A percentile compares a stretch with the other conserved stretches of the same genome.
Evolutionary conservation across 1,140 invertebrate genomes (phyloP).

Genomic region (Drosophila seguyi): DNA sequence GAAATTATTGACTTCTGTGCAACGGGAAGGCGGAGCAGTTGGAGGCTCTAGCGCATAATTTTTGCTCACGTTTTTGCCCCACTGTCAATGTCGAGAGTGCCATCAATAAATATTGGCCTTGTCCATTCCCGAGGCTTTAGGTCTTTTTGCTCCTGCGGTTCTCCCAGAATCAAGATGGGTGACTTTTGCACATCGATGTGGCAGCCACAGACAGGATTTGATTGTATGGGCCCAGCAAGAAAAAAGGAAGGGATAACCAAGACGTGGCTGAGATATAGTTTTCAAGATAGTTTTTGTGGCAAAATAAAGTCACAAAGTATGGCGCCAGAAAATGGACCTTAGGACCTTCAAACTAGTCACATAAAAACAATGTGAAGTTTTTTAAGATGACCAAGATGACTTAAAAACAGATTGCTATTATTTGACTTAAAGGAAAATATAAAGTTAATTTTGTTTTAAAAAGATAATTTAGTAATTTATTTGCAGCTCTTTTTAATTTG

Average conservation of each 20-base stretch:
- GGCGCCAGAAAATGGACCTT: background rate
- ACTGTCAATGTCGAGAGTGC: conserved; percentile 55
- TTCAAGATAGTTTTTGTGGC: conserved; percentile 10
- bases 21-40: background rate
- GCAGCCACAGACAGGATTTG: conserved; percentile 55
- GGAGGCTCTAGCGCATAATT: conserved; percentile 41
- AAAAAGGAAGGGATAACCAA: background rate
- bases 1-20: conserved; percentile 44
- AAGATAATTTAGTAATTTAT: background rate
- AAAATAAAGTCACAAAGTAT: conserved; percentile 1
- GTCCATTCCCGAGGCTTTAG: conserved; percentile 26
- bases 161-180: conserved; percentile 40
- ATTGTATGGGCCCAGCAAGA: conserved; percentile 9
- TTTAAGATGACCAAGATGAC: background rate
- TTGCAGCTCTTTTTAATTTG: too few relatives aligned
- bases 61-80: conserved; percentile 52
- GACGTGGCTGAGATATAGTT: conserved; percentile 9
- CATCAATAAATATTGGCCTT: conserved; percentile 59
- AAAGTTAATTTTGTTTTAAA: background rate
- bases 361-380: conserved; percentile 4
- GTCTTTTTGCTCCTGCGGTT: conserved; percentile 22
- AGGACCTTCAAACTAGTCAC: background rate
- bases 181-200: conserved; percentile 53
- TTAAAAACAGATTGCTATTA: too few relatives aligned
- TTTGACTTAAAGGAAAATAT: background rate